phyloP scores from a whole-genome alignment of 2,113 vertebrate species.

The Lathamus discolor region DNA sequence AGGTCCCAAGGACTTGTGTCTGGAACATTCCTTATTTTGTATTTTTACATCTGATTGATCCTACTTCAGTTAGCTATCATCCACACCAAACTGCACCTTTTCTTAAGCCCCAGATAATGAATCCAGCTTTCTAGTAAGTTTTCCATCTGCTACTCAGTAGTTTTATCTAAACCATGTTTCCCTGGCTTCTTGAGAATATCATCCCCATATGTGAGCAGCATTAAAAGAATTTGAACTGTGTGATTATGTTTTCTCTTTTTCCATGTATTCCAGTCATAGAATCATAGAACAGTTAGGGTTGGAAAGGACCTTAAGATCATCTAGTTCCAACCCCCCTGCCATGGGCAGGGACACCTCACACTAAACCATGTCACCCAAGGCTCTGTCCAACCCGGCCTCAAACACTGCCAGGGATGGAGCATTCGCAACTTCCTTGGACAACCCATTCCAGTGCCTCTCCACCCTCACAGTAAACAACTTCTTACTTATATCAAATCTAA shows the following conservation, averaged over 20 bases:
- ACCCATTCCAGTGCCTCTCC: too few relatives aligned
- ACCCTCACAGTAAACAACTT: too few relatives aligned
- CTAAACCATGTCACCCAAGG: too few relatives aligned
- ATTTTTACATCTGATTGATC: background rate
- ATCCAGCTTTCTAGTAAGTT: background rate
- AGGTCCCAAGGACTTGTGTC: background rate
- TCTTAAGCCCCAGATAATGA: background rate
- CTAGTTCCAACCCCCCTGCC: too few relatives aligned
- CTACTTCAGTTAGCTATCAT: background rate
- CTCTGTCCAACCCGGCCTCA: too few relatives aligned
- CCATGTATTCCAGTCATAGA: background rate
- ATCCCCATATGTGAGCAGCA: background rate
- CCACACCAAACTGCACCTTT: background rate
- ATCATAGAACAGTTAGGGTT: too few relatives aligned
- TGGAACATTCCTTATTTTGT: background rate
- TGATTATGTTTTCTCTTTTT: background rate
- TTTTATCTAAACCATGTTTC: slow-evolving; percentile 15
- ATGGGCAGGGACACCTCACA: too few relatives aligned
- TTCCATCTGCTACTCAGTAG: slow-evolving; percentile 11
- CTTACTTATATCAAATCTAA: too few relatives aligned
- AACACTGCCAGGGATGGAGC: too few relatives aligned
- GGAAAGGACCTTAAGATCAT: too few relatives aligned
- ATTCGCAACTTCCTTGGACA: too few relatives aligned
- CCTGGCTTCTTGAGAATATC: background rate
- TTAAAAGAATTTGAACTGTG: background rate